These are phyloP conservation scores for Lagenorhynchus albirostris DNA, from an alignment of 2,113 vertebrate species.

Conservation along the genomic window DNA sequence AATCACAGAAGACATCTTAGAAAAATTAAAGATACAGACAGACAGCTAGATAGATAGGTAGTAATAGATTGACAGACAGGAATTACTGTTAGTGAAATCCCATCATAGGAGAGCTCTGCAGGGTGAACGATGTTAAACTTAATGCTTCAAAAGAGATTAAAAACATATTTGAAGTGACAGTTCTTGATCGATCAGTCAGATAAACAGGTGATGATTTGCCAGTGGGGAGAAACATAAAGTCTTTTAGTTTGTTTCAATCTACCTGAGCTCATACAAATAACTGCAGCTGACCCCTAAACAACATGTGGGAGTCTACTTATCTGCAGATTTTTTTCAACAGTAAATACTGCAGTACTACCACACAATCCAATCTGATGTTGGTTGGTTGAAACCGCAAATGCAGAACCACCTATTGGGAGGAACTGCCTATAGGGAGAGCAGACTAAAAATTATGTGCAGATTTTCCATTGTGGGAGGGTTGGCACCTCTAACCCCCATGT, in stretches of 20 bases:
- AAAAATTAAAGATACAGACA: not conserved
- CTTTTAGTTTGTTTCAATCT: not conserved
- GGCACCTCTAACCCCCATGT: not conserved
- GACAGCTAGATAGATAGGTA: not conserved
- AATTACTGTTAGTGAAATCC: not conserved
- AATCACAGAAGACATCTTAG: not conserved
- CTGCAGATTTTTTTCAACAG: not conserved
- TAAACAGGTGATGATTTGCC: not conserved
- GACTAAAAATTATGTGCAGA: not conserved
- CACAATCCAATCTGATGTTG: not conserved
- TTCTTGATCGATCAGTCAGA: constrained; percentile 1
- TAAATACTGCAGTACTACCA: not conserved
- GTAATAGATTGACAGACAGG: not conserved
- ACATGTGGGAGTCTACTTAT: not conserved
- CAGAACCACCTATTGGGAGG: not conserved
- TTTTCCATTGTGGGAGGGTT: not conserved
- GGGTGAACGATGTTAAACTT: not conserved
- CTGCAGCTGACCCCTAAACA: not conserved
- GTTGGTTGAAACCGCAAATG: not conserved
- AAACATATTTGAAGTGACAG: constrained; percentile 30
- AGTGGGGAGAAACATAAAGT: not conserved
- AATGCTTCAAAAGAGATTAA: constrained; percentile 19
- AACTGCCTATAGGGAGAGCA: not conserved
- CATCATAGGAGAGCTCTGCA: not conserved
- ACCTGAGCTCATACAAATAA: constrained; percentile 31